A percentile compares a stretch with the other conserved stretches of the same genome.
Conservation (phyloP, 2,113 vertebrate species). For the Brachyistius frenatus region DNA sequence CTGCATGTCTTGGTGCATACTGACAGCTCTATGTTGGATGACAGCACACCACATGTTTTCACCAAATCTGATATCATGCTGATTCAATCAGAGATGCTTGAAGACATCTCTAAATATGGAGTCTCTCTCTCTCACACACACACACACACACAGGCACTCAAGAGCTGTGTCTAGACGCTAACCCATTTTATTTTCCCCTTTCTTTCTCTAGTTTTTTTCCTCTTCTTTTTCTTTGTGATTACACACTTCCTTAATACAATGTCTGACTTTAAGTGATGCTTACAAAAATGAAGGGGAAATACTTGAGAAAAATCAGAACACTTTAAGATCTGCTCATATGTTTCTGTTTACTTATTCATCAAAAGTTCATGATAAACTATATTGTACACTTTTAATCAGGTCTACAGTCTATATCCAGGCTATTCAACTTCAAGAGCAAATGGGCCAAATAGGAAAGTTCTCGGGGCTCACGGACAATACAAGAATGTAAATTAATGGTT, state of each 20-base stretch:
- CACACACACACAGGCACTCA: constrained; percentile 15
- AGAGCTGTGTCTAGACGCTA: constrained; percentile 23
- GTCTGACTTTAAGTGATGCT: background rate
- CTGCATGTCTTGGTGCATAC: constrained; percentile 50
- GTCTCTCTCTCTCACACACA: constrained; percentile 3
- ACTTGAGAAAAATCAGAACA: constrained; percentile 1
- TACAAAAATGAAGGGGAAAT: background rate
- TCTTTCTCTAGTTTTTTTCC: background rate
- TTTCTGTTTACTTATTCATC: no score
- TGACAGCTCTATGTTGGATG: constrained; percentile 69
- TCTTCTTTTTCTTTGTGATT: background rate
- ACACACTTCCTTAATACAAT: background rate
- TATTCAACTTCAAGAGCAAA: no score
- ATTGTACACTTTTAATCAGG: background rate
- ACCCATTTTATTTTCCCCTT: constrained; percentile 4
- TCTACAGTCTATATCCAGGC: no score
- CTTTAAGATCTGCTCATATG: no score
- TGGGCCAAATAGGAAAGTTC: no score
- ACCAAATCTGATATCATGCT: constrained; percentile 69
- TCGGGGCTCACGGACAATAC: no score
- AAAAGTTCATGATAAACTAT: background rate
- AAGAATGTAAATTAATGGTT: no score
- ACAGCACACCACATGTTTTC: constrained; percentile 73
- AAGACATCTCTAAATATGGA: constrained; percentile 64
- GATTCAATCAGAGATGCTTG: constrained; percentile 72